These are phyloP conservation scores for Numenius arquata DNA, from an alignment of 2,113 vertebrate species.

Conservation along the genomic window DNA sequence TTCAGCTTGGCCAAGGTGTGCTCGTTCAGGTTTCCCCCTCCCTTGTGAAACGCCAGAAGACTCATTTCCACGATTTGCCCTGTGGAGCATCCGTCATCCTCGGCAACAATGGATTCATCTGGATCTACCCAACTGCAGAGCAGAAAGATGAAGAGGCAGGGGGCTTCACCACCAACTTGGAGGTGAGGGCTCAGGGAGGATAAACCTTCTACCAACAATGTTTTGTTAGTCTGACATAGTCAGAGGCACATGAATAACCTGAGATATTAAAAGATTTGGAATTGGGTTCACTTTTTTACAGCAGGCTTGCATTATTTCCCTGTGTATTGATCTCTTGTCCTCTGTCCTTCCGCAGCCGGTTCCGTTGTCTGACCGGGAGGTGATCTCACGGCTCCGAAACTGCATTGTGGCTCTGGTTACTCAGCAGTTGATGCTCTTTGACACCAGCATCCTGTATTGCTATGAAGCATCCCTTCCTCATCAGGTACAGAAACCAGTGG, in stretches of 20 bases:
- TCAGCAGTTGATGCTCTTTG: slow-evolving; percentile 89
- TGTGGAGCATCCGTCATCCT: slow-evolving; percentile 94
- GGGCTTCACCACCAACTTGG: slow-evolving; percentile 85
- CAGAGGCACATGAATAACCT: not conserved
- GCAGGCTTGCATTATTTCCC: not conserved
- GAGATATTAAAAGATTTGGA: not conserved
- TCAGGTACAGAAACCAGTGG: slow-evolving; percentile 75
- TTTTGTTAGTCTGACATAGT: not conserved
- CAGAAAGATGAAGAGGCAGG: slow-evolving; percentile 89
- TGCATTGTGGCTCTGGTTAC: slow-evolving; percentile 86
- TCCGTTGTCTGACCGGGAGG: slow-evolving; percentile 86
- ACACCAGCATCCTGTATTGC: slow-evolving; percentile 96
- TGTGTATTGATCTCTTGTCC: not conserved
- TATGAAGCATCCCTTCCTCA: slow-evolving; percentile 91
- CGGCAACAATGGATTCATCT: slow-evolving; percentile 94
- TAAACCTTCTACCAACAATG: fast-evolving
- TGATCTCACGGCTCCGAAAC: slow-evolving; percentile 94
- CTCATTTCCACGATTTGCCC: slow-evolving; percentile 93
- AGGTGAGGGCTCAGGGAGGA: slow-evolving; percentile 73
- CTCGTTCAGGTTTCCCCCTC: slow-evolving; percentile 92
- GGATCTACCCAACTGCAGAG: slow-evolving; percentile 89
- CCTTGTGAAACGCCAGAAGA: slow-evolving; percentile 94
- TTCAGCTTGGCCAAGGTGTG: slow-evolving; percentile 91
- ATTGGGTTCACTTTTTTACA: not conserved
- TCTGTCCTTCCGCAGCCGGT: slow-evolving; percentile 75